Percentiles rank a stretch among this genome's conserved stretches.
phyloP scores from a whole-genome alignment of 2,113 vertebrate species.

The Fulmarus glacialis region DNA sequence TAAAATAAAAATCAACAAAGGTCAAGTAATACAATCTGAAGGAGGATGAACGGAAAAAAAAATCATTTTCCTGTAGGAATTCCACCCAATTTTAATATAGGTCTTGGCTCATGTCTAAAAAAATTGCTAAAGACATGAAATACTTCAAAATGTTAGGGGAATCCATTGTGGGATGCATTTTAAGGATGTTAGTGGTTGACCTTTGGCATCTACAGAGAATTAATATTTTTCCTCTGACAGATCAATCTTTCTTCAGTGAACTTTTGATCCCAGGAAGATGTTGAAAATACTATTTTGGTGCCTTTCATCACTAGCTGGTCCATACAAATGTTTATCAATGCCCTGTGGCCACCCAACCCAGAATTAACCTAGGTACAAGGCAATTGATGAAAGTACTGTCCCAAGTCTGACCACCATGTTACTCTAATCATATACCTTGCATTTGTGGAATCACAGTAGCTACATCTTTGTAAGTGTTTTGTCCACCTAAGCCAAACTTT shows the following conservation, averaged over 20 bases:
- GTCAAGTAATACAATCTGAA: background rate
- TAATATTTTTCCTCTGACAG: background rate
- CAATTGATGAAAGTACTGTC: background rate
- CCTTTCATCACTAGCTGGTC: background rate
- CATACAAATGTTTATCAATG: background rate
- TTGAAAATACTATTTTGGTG: background rate
- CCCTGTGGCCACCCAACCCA: background rate
- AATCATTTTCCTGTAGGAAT: background rate
- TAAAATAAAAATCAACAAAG: background rate
- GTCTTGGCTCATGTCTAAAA: background rate
- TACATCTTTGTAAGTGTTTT: background rate
- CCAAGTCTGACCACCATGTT: background rate
- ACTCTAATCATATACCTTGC: background rate
- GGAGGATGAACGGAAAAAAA: background rate
- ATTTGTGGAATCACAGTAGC: background rate
- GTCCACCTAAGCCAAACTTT: background rate
- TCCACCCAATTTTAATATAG: background rate
- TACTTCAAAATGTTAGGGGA: background rate
- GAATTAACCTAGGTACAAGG: background rate
- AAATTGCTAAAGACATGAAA: background rate
- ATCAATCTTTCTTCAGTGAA: background rate
- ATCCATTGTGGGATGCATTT: background rate
- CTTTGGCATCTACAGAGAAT: background rate
- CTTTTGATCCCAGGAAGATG: background rate
- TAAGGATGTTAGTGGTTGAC: background rate